phyloP scores from a whole-genome alignment of 1,140 invertebrate species.

The Dreissena rostriformis region DNA sequence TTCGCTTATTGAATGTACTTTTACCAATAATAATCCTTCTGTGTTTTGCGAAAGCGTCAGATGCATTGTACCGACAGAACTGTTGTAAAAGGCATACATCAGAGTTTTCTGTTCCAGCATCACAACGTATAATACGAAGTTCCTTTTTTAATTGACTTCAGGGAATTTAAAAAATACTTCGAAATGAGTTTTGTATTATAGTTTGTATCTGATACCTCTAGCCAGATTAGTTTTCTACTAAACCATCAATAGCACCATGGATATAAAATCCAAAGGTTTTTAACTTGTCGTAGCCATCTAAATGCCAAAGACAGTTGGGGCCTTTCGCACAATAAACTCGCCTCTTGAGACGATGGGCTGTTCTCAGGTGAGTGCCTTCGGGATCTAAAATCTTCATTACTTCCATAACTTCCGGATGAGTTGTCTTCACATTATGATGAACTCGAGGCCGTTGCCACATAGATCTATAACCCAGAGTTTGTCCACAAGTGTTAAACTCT shows the following conservation, averaged over 20 bases:
- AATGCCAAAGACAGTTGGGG: conserved; percentile 74
- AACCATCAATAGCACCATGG: conserved; percentile 75
- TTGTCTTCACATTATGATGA: conserved; percentile 10
- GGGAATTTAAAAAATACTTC: conserved; percentile 9
- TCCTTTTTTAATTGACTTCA: background rate
- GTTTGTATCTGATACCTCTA: conserved; percentile 62
- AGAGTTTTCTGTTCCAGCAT: conserved; percentile 1
- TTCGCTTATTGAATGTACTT: conserved; percentile 3
- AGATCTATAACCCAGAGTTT: conserved; percentile 17
- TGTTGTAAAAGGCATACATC: background rate
- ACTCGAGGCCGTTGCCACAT: conserved; percentile 11
- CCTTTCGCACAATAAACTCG: conserved; percentile 65
- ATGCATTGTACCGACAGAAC: background rate
- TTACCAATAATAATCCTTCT: conserved; percentile 12
- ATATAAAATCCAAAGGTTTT: conserved; percentile 74
- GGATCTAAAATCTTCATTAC: conserved; percentile 57
- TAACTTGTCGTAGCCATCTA: conserved; percentile 77
- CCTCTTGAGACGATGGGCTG: conserved; percentile 38
- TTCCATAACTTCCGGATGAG: conserved; percentile 11
- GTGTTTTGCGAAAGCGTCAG: background rate
- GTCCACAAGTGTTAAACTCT: background rate
- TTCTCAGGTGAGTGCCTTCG: conserved; percentile 29
- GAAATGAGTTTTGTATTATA: conserved; percentile 41
- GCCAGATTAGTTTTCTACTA: conserved; percentile 73
- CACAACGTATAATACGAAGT: background rate